Base-by-base conservation (phyloP, 2,888 invertebrate species). In the Cancer borealis region DNA sequence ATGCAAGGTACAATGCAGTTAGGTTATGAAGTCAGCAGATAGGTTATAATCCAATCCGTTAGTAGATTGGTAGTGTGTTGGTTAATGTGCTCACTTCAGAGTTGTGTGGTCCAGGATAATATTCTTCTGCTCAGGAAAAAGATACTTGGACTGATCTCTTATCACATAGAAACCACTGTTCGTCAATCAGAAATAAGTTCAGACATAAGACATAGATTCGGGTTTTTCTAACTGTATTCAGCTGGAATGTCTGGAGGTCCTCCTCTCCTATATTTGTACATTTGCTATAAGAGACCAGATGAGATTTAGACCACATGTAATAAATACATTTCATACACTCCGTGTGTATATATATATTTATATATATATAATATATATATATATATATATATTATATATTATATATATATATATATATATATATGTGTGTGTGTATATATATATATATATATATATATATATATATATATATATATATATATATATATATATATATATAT, bases 401-500 rank as follows among this genome's bases (percentile, higher is more conserved):
- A 49, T 49, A 49, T 49, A 49, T 49, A 49, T 49, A 49, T 49
- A 88, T 88, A 88, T 88, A 88, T 88, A 88, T 88, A 88, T 88
- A 88, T 88, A 88, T 45, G 8, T 88, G 8, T 88, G 8, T 88
- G 8, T 88, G 8, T 88, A 88, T 88, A 88, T 88, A 88, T 88
- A 88, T 6, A 88, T 88, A 88, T 88, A 88, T 6, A 88, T 88
- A 88, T 88, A 88, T 88, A 88, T 88, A 88, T 88, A 88, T 88
- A 88, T 88, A 88, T 88, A 88, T 88, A 88, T 88, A 88, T 88
- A 88, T 88, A 88, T 88, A 88, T 88, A 88, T 88, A 88, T 88
- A 88, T 88, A 88, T 88, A 26, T 88, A 88, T 88, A 26, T 88
- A 88, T 45, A 45, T 46, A 49, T 45, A 46, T 10, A 90, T 90